phyloP scores from a whole-genome alignment of 1,140 invertebrate species.

The Calliphora vicina region DNA sequence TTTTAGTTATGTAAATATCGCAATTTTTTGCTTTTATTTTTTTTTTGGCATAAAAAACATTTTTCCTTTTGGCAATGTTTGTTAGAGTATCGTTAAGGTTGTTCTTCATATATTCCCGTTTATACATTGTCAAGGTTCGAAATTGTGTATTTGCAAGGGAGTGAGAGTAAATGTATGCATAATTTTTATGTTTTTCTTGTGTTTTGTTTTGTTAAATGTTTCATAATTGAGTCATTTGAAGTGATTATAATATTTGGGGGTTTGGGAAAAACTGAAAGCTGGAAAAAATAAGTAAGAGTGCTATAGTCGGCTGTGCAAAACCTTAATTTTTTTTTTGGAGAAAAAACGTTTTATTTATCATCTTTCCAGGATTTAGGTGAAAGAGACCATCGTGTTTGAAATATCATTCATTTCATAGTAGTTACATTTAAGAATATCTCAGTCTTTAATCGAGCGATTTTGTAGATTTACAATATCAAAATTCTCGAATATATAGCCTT shows the following conservation, averaged over 20 bases:
- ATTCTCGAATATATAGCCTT: too few species aligned
- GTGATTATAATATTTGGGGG: background rate
- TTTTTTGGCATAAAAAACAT: background rate
- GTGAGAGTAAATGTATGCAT: background rate
- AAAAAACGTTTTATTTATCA: too few species aligned
- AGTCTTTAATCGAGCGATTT: too few species aligned
- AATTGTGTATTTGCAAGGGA: background rate
- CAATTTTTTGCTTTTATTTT: background rate
- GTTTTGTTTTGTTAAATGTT: background rate
- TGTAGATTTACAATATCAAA: too few species aligned
- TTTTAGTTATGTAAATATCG: constrained; percentile 1
- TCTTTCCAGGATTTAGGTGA: too few species aligned
- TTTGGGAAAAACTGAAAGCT: background rate
- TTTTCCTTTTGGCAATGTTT: background rate
- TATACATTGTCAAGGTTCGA: background rate
- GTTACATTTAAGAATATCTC: too few species aligned
- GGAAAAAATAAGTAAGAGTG: too few species aligned
- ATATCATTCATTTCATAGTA: too few species aligned
- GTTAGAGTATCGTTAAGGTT: background rate
- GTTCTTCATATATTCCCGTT: background rate
- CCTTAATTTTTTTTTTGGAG: too few species aligned
- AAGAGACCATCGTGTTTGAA: too few species aligned
- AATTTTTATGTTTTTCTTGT: too few species aligned
- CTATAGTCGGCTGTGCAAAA: too few species aligned
- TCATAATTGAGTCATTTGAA: constrained; percentile 26